phyloP scores from a whole-genome alignment of 2,888 invertebrate genomes.

The Thyatira batis region DNA sequence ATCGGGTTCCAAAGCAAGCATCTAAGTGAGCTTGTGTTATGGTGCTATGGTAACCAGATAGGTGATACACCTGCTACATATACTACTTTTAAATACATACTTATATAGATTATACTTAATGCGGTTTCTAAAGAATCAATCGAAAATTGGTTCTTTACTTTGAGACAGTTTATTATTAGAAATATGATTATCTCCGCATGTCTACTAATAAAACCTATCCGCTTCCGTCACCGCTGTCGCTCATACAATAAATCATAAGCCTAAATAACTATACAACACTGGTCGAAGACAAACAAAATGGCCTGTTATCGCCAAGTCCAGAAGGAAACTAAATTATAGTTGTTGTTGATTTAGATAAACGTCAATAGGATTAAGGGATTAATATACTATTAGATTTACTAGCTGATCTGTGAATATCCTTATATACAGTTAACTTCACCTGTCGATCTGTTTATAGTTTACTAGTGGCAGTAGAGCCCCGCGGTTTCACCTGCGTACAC shows the following conservation, averaged over 20 bases:
- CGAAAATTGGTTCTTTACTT: too few species aligned
- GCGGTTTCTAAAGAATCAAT: too few species aligned
- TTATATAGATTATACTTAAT: too few species aligned
- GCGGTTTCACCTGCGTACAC: too few species aligned
- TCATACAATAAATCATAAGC: neutral
- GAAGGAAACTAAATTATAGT: conserved; percentile 7
- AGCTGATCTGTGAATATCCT: neutral
- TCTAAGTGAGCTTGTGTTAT: too few species aligned
- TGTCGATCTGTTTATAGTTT: neutral
- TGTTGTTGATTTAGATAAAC: conserved; percentile 2
- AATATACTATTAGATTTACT: neutral
- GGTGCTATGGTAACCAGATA: too few species aligned
- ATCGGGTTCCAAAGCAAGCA: too few species aligned
- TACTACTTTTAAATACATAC: too few species aligned
- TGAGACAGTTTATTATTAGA: too few species aligned
- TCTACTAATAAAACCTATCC: neutral
- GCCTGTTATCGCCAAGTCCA: conserved; percentile 28
- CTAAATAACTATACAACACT: neutral
- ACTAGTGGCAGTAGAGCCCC: too few species aligned
- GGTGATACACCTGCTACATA: too few species aligned
- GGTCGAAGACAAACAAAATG: conserved; percentile 28
- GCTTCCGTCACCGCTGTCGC: neutral
- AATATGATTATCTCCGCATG: neutral
- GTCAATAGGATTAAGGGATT: neutral
- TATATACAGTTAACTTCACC: neutral